These are phyloP conservation scores for Cyphomyrus plagiostoma DNA, from an alignment of 2,113 vertebrate genomes.

Conservation along the genomic window DNA sequence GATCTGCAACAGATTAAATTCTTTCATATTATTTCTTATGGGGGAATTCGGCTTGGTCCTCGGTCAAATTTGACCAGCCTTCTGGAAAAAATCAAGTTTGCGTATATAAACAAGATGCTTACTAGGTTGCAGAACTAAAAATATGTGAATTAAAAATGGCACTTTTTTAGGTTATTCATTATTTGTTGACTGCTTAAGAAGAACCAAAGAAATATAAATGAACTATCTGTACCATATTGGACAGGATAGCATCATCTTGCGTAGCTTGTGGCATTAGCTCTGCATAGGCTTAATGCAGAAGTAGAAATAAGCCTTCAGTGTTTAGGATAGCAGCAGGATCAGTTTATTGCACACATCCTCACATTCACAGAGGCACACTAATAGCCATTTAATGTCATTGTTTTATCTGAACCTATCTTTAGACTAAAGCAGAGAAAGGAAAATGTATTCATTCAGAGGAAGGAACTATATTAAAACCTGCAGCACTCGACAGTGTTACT, in stretches of 20 bases:
- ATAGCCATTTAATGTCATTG: not conserved
- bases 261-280: not conserved
- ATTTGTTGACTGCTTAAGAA: not conserved
- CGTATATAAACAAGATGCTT: not conserved
- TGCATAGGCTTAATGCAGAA: not conserved
- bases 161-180: not conserved
- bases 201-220: not conserved
- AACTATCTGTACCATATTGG: not conserved
- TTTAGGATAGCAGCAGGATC: not conserved
- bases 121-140: not conserved
- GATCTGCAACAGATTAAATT: too few relatives aligned
- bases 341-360: not conserved
- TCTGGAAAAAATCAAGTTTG: too few relatives aligned
- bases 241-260: not conserved
- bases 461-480: not conserved
- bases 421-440: not conserved
- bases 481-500: not conserved
- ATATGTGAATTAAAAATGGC: not conserved
- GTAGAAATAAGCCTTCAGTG: not conserved
- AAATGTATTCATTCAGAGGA: not conserved
- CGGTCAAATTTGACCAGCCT: too few relatives aligned
- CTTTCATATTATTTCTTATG: too few relatives aligned
- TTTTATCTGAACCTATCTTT: not conserved
- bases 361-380: not conserved
- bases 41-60: too few relatives aligned